phyloP scores from a whole-genome alignment of 2,888 invertebrate genomes.

The Xestobium rufovillosum region DNA sequence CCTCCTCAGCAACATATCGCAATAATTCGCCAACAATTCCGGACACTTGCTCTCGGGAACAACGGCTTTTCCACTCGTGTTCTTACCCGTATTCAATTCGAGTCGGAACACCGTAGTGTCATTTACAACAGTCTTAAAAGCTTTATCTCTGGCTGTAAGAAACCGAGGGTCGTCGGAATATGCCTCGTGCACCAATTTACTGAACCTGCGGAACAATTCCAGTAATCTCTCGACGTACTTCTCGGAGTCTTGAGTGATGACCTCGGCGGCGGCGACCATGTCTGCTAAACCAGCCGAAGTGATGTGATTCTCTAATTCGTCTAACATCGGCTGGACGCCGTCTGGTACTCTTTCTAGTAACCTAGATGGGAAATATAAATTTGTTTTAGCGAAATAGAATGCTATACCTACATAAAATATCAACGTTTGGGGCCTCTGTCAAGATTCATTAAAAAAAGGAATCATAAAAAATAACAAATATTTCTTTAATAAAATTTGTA shows the following conservation, averaged over 20 bases:
- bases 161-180: constrained; percentile 96
- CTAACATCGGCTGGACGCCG: constrained; percentile 87
- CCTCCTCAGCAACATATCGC: constrained; percentile 96
- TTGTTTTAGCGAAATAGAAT: too few species aligned
- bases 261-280: constrained; percentile 93
- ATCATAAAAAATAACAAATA: too few species aligned
- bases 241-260: constrained; percentile 94
- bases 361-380: too few species aligned
- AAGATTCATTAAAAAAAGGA: too few species aligned
- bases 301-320: constrained; percentile 89
- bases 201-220: constrained; percentile 88
- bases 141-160: constrained; percentile 95
- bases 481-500: too few species aligned
- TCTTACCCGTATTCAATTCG: constrained; percentile 56
- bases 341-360: constrained; percentile 81
- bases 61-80: constrained; percentile 58
- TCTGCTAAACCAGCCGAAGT: constrained; percentile 89
- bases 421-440: too few species aligned
- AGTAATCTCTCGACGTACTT: constrained; percentile 92
- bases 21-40: constrained; percentile 97
- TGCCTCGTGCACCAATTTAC: constrained; percentile 84
- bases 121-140: constrained; percentile 95
- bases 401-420: too few species aligned
- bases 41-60: constrained; percentile 97
- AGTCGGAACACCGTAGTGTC: constrained; percentile 84